Conservation (phyloP, 2,888 invertebrate species). For the Drosophila anomalata region DNA sequence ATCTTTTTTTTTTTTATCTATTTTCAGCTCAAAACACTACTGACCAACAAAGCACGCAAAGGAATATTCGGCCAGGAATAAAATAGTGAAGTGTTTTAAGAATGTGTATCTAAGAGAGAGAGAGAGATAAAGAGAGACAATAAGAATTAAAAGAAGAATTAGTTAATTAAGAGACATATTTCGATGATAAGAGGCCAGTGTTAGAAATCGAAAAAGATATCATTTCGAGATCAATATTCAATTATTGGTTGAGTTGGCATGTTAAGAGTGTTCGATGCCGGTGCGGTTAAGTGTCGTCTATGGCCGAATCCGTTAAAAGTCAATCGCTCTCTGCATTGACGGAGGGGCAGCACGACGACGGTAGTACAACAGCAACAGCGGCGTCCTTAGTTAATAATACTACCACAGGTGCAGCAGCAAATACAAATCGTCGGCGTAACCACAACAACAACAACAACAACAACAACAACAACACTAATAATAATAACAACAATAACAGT, state of each 20-base stretch:
- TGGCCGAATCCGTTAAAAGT: slow-evolving; percentile 94
- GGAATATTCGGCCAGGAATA: not conserved
- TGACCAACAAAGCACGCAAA: slow-evolving; percentile 12
- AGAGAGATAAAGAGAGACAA: not conserved
- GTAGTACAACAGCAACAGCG: slow-evolving; percentile 60
- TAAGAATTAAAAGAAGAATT: slow-evolving; percentile 2
- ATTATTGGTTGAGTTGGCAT: slow-evolving; percentile 78
- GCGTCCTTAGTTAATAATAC: slow-evolving; percentile 22
- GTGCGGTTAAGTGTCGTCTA: slow-evolving; percentile 93
- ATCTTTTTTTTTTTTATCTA: slow-evolving; percentile 2
- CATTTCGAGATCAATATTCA: slow-evolving; percentile 43
- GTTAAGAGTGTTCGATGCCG: slow-evolving; percentile 84
- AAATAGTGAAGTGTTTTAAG: slow-evolving; percentile 23
- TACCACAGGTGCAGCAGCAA: slow-evolving; percentile 27
- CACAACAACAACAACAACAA: slow-evolving; percentile 51
- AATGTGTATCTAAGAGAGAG: not conserved
- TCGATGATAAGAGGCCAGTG: slow-evolving; percentile 1
- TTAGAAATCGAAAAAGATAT: slow-evolving; percentile 5
- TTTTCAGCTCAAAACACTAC: slow-evolving; percentile 29
- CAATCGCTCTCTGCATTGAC: slow-evolving; percentile 90
- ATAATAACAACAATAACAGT: slow-evolving; percentile 49
- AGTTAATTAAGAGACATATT: slow-evolving; percentile 9
- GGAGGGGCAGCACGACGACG: slow-evolving; percentile 85
- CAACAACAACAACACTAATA: slow-evolving; percentile 40
- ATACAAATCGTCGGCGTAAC: slow-evolving; percentile 40